Evolutionary conservation across 1,140 invertebrate species (phyloP).

Genomic region (Oryzaephilus surinamensis): DNA sequence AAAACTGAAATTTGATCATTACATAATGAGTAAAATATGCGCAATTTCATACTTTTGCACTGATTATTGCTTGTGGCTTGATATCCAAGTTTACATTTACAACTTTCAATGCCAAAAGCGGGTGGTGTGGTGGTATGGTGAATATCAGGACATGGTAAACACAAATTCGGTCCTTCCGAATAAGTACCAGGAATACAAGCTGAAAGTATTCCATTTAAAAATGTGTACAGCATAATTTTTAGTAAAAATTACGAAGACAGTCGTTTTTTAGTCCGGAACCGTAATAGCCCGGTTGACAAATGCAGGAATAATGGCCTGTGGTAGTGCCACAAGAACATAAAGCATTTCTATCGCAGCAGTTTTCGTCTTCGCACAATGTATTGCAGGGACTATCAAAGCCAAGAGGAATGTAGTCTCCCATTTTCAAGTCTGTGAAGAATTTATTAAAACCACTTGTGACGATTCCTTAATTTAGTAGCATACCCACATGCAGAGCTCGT

Average conservation of each 20-base stretch:
- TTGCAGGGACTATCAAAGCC: constrained; percentile 42
- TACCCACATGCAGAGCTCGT: constrained; percentile 58
- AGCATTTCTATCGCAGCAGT: constrained; percentile 47
- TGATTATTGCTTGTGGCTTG: constrained; percentile 20
- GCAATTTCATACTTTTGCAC: constrained; percentile 27
- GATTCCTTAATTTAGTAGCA: constrained; percentile 7
- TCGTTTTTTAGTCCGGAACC: constrained; percentile 50
- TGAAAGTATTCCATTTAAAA: too few relatives aligned
- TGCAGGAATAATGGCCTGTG: constrained; percentile 57
- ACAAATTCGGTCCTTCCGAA: constrained; percentile 41
- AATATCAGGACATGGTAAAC: constrained; percentile 51
- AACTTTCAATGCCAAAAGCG: constrained; percentile 42
- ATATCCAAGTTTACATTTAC: constrained; percentile 43
- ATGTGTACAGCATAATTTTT: too few relatives aligned
- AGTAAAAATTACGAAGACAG: constrained; percentile 53
- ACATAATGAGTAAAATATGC: constrained; percentile 3
- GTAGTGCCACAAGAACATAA: constrained; percentile 55
- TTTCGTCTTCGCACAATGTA: constrained; percentile 39
- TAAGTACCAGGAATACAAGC: constrained; percentile 30
- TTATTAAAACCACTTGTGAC: constrained; percentile 3
- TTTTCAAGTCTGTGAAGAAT: constrained; percentile 45
- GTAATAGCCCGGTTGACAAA: constrained; percentile 54
- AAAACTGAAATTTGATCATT: constrained; percentile 37
- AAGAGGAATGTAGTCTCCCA: constrained; percentile 45
- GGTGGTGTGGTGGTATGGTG: constrained; percentile 49